Conservation (phyloP, 2,888 invertebrate species). For the Sabatieria punctata region DNA sequence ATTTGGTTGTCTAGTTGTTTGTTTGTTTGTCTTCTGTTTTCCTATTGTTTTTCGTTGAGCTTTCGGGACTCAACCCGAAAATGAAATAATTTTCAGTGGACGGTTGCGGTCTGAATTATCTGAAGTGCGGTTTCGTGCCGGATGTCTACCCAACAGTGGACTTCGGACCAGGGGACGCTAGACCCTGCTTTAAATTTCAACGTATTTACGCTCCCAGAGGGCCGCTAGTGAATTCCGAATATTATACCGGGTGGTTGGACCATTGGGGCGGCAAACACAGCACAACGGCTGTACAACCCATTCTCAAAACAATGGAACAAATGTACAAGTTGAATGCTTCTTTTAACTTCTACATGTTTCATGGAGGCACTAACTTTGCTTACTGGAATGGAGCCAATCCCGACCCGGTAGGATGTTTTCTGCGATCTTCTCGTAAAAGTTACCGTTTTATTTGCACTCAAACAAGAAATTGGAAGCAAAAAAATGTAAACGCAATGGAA, state of each 20-base stretch:
- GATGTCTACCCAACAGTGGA: slow-evolving; percentile 52
- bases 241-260: slow-evolving; percentile 78
- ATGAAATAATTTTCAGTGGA: slow-evolving; percentile 56
- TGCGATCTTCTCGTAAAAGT: no score
- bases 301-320: slow-evolving; percentile 1
- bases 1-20: no score
- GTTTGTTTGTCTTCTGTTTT: no score
- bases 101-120: slow-evolving; percentile 41
- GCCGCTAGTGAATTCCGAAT: slow-evolving; percentile 61
- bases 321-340: slow-evolving; percentile 16
- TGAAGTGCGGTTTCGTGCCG: slow-evolving; percentile 52
- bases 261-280: slow-evolving; percentile 54
- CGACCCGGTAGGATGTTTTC: no score
- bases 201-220: slow-evolving; percentile 43
- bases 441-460: no score
- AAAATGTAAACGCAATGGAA: no score
- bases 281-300: slow-evolving; percentile 4
- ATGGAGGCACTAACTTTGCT: slow-evolving; percentile 28
- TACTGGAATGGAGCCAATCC: slow-evolving; percentile 17
- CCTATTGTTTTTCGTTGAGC: no score
- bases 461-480: no score
- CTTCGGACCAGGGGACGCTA: slow-evolving; percentile 19
- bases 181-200: slow-evolving; percentile 31
- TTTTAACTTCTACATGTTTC: slow-evolving; percentile 27
- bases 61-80: no score